Evolutionary conservation across 2,888 invertebrate species (phyloP).

Genomic region (Stictocephala bisonia): DNA sequence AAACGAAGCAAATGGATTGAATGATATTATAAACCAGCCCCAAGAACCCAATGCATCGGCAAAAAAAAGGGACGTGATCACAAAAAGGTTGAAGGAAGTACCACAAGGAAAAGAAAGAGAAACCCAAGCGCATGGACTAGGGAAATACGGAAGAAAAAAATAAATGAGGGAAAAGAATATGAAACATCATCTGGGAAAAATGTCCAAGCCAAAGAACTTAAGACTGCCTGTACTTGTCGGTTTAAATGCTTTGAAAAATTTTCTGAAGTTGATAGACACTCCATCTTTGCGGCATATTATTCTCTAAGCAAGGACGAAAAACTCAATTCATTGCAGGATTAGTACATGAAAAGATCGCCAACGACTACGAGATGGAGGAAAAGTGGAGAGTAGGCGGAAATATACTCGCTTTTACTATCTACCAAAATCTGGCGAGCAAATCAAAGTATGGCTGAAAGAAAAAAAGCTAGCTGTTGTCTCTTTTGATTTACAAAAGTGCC

Average conservation of each 20-base stretch:
- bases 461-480: conserved; percentile 31
- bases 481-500: conserved; percentile 47
- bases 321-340: conserved; percentile 42
- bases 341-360: conserved; percentile 37
- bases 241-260: conserved; percentile 35
- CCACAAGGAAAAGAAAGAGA: conserved; percentile 15
- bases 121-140: conserved; percentile 6
- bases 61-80: not conserved
- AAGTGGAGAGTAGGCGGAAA: conserved; percentile 42
- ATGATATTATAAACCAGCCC: conserved; percentile 6
- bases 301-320: conserved; percentile 27
- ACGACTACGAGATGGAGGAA: conserved; percentile 26
- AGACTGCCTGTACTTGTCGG: conserved; percentile 38
- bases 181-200: not conserved
- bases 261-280: conserved; percentile 25
- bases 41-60: too few relatives aligned
- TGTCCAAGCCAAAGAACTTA: conserved; percentile 35
- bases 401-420: conserved; percentile 38
- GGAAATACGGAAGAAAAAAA: not conserved
- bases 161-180: conserved; percentile 23
- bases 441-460: conserved; percentile 39
- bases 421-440: conserved; percentile 29
- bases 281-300: conserved; percentile 32
- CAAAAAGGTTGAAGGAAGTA: conserved; percentile 16
- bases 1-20: conserved; percentile 7